Conservation (phyloP, 2,797 vertebrate species). For the Tauraco hartlaubi region DNA sequence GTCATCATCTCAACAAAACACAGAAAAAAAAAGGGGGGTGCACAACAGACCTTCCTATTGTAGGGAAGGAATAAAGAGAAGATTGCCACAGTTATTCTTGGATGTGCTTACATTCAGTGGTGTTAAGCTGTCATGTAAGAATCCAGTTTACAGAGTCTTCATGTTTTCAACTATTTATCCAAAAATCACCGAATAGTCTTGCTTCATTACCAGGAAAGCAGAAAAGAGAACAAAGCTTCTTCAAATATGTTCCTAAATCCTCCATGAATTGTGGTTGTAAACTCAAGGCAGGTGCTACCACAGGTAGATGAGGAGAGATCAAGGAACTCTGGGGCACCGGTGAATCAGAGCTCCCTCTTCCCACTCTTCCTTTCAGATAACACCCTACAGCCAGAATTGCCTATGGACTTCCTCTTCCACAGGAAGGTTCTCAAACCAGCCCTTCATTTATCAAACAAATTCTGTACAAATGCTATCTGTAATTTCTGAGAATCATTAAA, state of each 20-base stretch:
- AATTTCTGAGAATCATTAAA: background rate
- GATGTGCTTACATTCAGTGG: background rate
- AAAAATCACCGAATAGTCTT: background rate
- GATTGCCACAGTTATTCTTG: background rate
- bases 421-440: background rate
- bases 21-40: rapidly evolving
- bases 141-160: background rate
- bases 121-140: background rate
- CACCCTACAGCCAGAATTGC: background rate
- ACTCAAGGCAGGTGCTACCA: background rate
- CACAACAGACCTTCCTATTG: background rate
- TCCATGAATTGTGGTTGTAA: background rate
- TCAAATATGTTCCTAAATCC: background rate
- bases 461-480: background rate
- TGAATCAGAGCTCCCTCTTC: background rate
- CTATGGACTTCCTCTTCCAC: background rate
- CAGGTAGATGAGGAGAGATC: background rate
- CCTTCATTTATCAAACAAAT: background rate
- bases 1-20: background rate
- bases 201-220: background rate
- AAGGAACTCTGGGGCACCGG: background rate
- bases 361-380: background rate
- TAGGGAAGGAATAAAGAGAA: background rate
- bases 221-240: background rate
- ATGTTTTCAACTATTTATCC: background rate